Evolutionary conservation across 2,888 invertebrate genomes (phyloP), one percentile per base, ranked within the genome.

Genomic region (Nesidiocoris tenuis): DNA sequence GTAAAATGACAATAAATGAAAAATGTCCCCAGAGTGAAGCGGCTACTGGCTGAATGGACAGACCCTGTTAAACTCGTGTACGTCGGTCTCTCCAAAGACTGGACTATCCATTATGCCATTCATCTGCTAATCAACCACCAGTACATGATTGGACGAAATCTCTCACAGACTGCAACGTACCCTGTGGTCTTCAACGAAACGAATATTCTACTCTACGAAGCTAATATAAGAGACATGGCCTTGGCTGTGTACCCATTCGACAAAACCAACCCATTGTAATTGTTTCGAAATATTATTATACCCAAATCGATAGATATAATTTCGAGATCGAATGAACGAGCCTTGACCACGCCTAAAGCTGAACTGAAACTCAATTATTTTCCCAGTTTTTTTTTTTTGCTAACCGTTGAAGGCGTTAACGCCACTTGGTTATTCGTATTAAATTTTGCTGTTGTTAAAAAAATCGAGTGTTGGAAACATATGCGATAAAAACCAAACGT

Each of bases 111-210:
- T 63, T 82, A 81, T 70, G 79, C 83, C 0, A 79, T 84, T 59
- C 84, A 84, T 79, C 80, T 84, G 18, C 79, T 84, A 21, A 81
- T 81, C 24, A 82, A 81, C 12, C 82, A 82, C n/a, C 81, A 82
- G 64, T 77, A 81, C 54, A 82, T 82, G 2, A 81, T 82, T 0
- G 19, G 22, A 2, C 57, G 77, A n/a, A 77, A 77, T 5, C 79
- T 82, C 16, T 77, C 83, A 17, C 68, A 77, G 17, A 57, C 25
- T 1, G 77, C 67, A 0, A 71, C 17, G 55, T 79, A 77, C 61
- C 79, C 79, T 7, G 77, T 79, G 5, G 61, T 39, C n/a, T 79
- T 79, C 70, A 70, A 77, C 55, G 77, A 79, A 61, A 19, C 55
- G 12, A 79, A 78, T 59, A 74, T 79, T n/a, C 56, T 74, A 3